Percentiles rank a stretch among this genome's conserved stretches.
Evolutionary conservation across 1,140 invertebrate species (phyloP).

Genomic region (Leptopilina boulardi): DNA sequence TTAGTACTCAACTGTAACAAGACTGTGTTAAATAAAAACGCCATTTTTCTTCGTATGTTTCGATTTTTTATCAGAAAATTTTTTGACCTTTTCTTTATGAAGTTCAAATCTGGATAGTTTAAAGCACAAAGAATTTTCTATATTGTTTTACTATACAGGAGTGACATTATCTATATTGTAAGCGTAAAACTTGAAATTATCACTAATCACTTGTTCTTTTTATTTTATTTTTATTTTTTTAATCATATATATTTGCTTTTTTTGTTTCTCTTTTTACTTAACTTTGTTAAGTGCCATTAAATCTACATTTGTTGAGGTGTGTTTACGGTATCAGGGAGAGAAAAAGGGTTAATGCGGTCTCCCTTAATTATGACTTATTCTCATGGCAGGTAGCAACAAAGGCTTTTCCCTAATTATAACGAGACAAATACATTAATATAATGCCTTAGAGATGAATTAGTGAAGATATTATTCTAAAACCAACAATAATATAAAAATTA

Average conservation of each 20-base stretch:
- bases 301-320: neutral
- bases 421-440: slow-evolving; percentile 16
- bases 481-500: neutral
- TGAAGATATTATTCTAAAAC: neutral
- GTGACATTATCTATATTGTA: too few relatives aligned
- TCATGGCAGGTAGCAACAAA: neutral
- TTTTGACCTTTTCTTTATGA: neutral
- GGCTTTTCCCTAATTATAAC: slow-evolving; percentile 15
- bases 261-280: too few relatives aligned
- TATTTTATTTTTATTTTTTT: too few relatives aligned
- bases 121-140: too few relatives aligned
- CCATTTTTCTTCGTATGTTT: slow-evolving; percentile 42
- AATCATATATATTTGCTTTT: neutral
- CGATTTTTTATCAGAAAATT: neutral
- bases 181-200: too few relatives aligned
- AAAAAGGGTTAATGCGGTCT: neutral
- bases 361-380: neutral
- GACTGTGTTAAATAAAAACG: slow-evolving; percentile 69
- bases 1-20: slow-evolving; percentile 57
- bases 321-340: neutral
- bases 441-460: neutral
- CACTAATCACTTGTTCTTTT: too few relatives aligned
- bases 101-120: too few relatives aligned
- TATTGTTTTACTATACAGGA: too few relatives aligned
- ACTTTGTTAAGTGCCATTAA: neutral